These are phyloP conservation scores for Coendou prehensilis DNA, from an alignment of 2,797 vertebrate species.

Conservation along the genomic window DNA sequence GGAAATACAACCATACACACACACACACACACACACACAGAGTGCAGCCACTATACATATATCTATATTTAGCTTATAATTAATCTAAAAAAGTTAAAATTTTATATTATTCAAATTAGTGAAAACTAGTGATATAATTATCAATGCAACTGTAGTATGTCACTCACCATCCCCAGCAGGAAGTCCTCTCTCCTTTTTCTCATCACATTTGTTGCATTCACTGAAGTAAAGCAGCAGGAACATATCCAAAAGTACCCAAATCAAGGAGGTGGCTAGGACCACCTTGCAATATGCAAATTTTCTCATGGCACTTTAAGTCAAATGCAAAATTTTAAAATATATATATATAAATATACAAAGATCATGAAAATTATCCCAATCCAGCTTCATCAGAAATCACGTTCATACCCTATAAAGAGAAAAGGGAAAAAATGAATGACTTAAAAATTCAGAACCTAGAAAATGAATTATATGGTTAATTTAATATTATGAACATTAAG, in stretches of 20 bases:
- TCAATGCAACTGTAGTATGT: neutral
- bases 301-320: conserved; percentile 92
- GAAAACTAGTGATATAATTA: neutral
- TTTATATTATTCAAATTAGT: neutral
- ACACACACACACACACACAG: neutral
- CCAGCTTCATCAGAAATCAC: conserved; percentile 86
- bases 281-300: conserved; percentile 98
- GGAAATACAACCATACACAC: neutral
- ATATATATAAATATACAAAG: conserved; percentile 90
- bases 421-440: conserved; percentile 50
- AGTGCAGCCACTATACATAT: neutral
- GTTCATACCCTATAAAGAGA: conserved; percentile 85
- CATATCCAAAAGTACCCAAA: conserved; percentile 99
- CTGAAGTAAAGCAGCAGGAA: conserved; percentile 96
- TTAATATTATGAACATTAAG: conserved; percentile 41
- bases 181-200: conserved; percentile 96
- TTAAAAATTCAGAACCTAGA: conserved; percentile 57
- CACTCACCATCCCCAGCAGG: conserved; percentile 95
- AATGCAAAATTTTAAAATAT: conserved; percentile 87
- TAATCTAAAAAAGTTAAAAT: conserved; percentile 35
- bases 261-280: conserved; percentile 98
- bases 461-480: conserved; percentile 30
- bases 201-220: conserved; percentile 98
- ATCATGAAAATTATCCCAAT: conserved; percentile 86
- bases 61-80: neutral